Evolutionary conservation across 2,888 invertebrate genomes (phyloP).

Genomic region (Drosophila merina): DNA sequence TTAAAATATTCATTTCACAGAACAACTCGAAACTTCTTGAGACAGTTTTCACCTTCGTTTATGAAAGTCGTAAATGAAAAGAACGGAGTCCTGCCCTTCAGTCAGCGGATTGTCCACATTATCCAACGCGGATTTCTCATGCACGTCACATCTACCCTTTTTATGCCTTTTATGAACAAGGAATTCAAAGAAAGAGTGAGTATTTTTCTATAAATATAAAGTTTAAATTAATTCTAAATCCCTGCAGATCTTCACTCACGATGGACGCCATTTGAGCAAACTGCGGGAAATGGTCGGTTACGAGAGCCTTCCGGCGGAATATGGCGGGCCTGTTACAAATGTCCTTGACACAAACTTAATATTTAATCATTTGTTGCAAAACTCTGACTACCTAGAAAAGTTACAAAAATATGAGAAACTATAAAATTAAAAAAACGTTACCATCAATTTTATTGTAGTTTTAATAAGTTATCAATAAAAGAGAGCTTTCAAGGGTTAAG

Average conservation of each 20-base stretch:
- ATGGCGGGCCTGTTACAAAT: slow-evolving; percentile 80
- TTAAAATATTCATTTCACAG: slow-evolving; percentile 43
- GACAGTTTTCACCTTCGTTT: slow-evolving; percentile 72
- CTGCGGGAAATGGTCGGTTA: slow-evolving; percentile 79
- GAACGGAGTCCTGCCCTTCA: slow-evolving; percentile 77
- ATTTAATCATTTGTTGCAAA: slow-evolving; percentile 73
- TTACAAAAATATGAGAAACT: slow-evolving; percentile 75
- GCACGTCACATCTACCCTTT: slow-evolving; percentile 75
- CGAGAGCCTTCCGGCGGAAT: slow-evolving; percentile 78
- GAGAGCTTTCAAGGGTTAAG: background rate
- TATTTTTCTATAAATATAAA: background rate
- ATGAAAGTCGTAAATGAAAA: slow-evolving; percentile 80
- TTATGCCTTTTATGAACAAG: slow-evolving; percentile 81
- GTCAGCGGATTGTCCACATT: slow-evolving; percentile 78
- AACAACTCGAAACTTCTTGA: slow-evolving; percentile 75
- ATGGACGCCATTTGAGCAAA: slow-evolving; percentile 79
- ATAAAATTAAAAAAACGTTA: slow-evolving; percentile 3
- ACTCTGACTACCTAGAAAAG: slow-evolving; percentile 72
- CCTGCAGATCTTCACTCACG: slow-evolving; percentile 77
- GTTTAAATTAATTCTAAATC: background rate
- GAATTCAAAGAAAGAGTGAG: slow-evolving; percentile 78
- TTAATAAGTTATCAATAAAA: background rate
- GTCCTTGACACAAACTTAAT: slow-evolving; percentile 74
- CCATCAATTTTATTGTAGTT: background rate
- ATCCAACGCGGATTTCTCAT: slow-evolving; percentile 80